Evolutionary conservation across 2,797 vertebrate species (phyloP).

Genomic region (Pipistrellus pygmaeus): DNA sequence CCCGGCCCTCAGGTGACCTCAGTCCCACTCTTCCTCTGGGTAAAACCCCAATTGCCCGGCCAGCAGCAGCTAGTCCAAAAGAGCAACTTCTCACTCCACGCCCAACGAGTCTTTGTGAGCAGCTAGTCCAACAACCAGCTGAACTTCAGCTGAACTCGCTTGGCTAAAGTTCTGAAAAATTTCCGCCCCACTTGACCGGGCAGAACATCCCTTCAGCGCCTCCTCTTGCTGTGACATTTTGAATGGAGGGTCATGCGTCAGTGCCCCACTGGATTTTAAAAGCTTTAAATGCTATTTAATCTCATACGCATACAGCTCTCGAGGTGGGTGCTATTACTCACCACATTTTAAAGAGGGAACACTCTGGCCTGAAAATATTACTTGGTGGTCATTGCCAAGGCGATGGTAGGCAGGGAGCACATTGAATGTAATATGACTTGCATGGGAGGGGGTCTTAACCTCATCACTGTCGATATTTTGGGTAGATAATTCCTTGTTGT

Average conservation of each 20-base stretch:
- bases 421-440: not conserved
- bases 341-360: not conserved
- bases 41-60: not conserved
- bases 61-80: not conserved
- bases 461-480: not conserved
- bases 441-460: not conserved
- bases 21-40: not conserved
- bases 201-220: not conserved
- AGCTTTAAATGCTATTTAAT: not conserved
- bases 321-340: not conserved
- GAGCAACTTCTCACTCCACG: not conserved
- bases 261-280: not conserved
- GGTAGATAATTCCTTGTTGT: not conserved
- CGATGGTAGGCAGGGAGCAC: not conserved
- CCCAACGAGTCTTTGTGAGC: not conserved
- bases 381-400: not conserved
- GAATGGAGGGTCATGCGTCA: not conserved
- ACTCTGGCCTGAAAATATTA: not conserved
- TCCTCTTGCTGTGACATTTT: not conserved
- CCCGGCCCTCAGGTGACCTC: not conserved
- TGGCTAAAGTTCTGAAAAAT: conserved; percentile 2
- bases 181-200: not conserved
- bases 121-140: not conserved
- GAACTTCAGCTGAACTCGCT: not conserved
- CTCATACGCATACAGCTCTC: not conserved